Conservation (phyloP, 2,797 vertebrate genomes). For the Rhynchotus rufescens region DNA sequence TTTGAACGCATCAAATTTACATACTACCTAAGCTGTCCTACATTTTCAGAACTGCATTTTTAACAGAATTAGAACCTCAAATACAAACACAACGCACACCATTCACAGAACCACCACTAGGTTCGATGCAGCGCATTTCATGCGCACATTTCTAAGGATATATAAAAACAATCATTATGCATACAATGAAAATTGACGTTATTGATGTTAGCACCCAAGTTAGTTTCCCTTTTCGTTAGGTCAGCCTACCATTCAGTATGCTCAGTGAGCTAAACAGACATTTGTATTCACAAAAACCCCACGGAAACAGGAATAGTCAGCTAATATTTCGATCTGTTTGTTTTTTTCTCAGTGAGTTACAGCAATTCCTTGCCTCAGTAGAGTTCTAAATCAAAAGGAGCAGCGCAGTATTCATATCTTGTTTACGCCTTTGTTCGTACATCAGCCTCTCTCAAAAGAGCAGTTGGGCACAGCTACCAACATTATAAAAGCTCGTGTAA, state of each 20-base stretch:
- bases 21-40: not conserved
- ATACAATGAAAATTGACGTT: not conserved
- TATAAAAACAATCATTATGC: not conserved
- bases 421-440: constrained; percentile 70
- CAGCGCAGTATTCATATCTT: constrained; percentile 48
- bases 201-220: not conserved
- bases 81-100: not conserved
- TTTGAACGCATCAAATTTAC: constrained; percentile 21
- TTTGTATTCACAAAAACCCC: not conserved
- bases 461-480: constrained; percentile 64
- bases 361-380: constrained; percentile 39
- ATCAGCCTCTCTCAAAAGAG: constrained; percentile 70
- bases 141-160: not conserved
- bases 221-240: not conserved
- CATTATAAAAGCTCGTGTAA: constrained; percentile 19
- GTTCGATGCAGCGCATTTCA: not conserved
- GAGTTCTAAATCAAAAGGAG: constrained; percentile 27
- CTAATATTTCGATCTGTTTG: constrained; percentile 24
- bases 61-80: not conserved
- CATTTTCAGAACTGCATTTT: not conserved
- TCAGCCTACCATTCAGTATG: not conserved
- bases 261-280: constrained; percentile 11
- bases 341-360: not conserved
- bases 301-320: constrained; percentile 9
- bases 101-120: not conserved